A percentile compares a stretch with the other conserved stretches of the same genome.
These are phyloP conservation scores for Pollimyrus isidori DNA, from an alignment of 2,113 vertebrate genomes.

Conservation along the genomic window DNA sequence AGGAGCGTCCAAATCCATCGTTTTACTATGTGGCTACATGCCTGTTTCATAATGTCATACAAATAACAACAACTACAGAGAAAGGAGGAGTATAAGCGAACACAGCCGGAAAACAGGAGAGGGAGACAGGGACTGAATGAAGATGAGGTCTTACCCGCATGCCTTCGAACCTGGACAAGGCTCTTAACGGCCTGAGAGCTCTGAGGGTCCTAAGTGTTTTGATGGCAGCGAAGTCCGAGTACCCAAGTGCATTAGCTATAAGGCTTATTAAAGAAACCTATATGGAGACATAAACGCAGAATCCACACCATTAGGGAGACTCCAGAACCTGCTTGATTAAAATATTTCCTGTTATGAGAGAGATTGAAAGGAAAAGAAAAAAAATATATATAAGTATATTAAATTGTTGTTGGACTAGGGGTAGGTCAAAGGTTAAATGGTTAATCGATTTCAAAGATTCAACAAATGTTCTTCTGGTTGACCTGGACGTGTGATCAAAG, in stretches of 20 bases:
- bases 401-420: background rate
- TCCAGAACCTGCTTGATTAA: background rate
- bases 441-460: background rate
- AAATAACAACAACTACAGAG: slow-evolving; percentile 7
- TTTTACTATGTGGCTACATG: background rate
- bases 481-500: background rate
- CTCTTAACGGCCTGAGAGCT: slow-evolving; percentile 85
- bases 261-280: slow-evolving; percentile 93
- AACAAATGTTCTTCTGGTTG: background rate
- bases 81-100: background rate
- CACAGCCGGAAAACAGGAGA: background rate
- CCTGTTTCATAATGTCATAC: background rate
- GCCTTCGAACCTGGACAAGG: slow-evolving; percentile 92
- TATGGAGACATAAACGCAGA: slow-evolving; percentile 48
- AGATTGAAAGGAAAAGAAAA: background rate
- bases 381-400: background rate
- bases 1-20: background rate
- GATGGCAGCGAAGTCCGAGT: slow-evolving; percentile 92
- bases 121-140: slow-evolving; percentile 33
- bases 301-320: slow-evolving; percentile 34
- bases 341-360: slow-evolving; percentile 20
- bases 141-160: slow-evolving; percentile 83
- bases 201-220: slow-evolving; percentile 91
- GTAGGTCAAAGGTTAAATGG: background rate
- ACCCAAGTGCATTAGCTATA: slow-evolving; percentile 82